Evolutionary conservation across 2,113 vertebrate species (phyloP).

Genomic region (Mungos mungo): DNA sequence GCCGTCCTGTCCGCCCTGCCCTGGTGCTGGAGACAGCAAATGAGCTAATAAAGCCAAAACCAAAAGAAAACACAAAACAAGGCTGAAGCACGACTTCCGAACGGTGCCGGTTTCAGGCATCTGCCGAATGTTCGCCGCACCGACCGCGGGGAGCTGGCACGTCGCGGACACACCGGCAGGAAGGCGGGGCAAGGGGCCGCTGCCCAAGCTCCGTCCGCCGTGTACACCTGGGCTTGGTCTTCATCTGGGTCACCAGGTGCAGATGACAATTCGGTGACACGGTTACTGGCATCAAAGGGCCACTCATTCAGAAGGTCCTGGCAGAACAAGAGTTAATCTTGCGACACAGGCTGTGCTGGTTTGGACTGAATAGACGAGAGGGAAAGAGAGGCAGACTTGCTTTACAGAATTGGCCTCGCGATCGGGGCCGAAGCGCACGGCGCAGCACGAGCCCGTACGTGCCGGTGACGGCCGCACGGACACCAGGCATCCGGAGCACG

Average conservation of each 20-base stretch:
- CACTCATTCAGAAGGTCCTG: neutral
- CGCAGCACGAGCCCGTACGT: neutral
- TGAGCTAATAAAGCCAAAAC: neutral
- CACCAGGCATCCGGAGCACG: too few relatives aligned
- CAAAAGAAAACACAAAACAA: too few relatives aligned
- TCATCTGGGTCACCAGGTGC: fast-evolving
- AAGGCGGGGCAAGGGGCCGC: neutral
- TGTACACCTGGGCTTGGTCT: neutral
- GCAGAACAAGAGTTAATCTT: neutral
- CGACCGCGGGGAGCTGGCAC: neutral
- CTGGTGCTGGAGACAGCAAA: too few relatives aligned
- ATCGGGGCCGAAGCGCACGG: neutral
- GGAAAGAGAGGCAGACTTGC: neutral
- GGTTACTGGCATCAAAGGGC: too few relatives aligned
- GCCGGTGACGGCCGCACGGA: fast-evolving
- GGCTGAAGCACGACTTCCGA: neutral
- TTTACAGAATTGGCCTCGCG: neutral
- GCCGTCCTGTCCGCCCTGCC: fast-evolving
- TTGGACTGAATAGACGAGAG: neutral
- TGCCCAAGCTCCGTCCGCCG: neutral
- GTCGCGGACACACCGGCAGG: neutral
- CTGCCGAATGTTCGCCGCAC: neutral
- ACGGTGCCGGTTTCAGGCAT: neutral
- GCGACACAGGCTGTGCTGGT: neutral
- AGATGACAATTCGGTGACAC: neutral